Percentiles rank a stretch among this genome's conserved stretches.
Conservation (phyloP, 2,888 invertebrate genomes). For the Cheilosia soror region DNA sequence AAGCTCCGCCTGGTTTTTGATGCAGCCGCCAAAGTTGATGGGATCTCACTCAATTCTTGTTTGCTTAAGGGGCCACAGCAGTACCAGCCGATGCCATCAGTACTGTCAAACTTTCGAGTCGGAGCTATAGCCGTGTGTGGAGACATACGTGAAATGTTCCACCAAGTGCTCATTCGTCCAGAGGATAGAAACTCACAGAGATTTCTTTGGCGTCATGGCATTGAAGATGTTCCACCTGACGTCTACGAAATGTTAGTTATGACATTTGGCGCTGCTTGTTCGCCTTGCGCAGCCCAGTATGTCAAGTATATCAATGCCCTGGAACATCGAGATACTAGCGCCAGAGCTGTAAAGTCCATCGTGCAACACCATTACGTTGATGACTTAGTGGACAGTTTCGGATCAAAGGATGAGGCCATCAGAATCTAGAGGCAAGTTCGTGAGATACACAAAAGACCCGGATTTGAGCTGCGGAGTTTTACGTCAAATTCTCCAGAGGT, state of each 20-base stretch:
- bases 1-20: constrained; percentile 78
- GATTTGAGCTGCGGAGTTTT: constrained; percentile 3
- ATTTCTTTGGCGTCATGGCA: constrained; percentile 77
- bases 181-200: constrained; percentile 78
- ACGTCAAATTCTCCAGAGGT: constrained; percentile 12
- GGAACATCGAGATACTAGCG: neutral
- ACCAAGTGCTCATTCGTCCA: constrained; percentile 54
- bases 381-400: constrained; percentile 8
- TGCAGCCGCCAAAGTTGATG: constrained; percentile 78
- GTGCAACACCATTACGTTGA: constrained; percentile 45
- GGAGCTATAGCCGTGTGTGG: constrained; percentile 78
- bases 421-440: neutral
- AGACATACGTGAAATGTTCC: constrained; percentile 78
- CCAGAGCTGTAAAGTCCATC: constrained; percentile 44
- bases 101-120: constrained; percentile 80
- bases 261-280: constrained; percentile 63
- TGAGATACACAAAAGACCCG: neutral
- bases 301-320: constrained; percentile 39
- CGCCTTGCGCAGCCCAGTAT: constrained; percentile 63
- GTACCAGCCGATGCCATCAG: constrained; percentile 78
- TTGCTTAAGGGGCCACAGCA: constrained; percentile 79
- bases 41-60: constrained; percentile 77
- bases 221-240: constrained; percentile 12
- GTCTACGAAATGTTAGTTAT: constrained; percentile 62
- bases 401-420: neutral